phyloP scores from a whole-genome alignment of 2,797 vertebrate species.

The Buceros bicornis region DNA sequence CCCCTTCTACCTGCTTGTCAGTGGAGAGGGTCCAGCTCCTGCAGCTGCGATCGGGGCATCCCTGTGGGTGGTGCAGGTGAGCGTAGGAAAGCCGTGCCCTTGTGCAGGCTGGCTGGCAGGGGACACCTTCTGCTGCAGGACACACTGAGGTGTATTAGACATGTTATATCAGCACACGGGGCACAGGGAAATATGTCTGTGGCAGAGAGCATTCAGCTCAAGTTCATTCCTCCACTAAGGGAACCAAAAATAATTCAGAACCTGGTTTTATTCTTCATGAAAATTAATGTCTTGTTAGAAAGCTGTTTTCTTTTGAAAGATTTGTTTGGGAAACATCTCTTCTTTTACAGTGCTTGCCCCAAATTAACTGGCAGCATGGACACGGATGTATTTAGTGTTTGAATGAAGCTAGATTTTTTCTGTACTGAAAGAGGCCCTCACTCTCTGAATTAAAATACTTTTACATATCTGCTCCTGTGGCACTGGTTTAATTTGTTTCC shows the following conservation, averaged over 20 bases:
- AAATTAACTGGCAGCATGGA: not conserved
- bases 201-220: not conserved
- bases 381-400: not conserved
- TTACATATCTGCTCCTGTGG: not conserved
- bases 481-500: not conserved
- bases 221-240: not conserved
- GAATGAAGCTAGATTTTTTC: not conserved
- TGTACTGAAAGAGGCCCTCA: not conserved
- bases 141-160: not conserved
- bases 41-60: not conserved
- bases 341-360: not conserved
- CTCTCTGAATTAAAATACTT: not conserved
- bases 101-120: not conserved
- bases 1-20: fast-evolving
- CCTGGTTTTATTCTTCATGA: not conserved
- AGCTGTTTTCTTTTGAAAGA: not conserved
- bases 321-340: not conserved
- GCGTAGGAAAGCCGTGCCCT: not conserved
- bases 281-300: not conserved
- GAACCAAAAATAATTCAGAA: not conserved
- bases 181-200: not conserved
- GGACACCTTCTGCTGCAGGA: not conserved
- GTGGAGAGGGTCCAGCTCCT: not conserved
- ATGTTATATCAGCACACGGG: not conserved
- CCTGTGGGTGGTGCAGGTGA: not conserved